Base-by-base conservation (phyloP, 1,140 invertebrate species). In the Drosophila repleta region DNA sequence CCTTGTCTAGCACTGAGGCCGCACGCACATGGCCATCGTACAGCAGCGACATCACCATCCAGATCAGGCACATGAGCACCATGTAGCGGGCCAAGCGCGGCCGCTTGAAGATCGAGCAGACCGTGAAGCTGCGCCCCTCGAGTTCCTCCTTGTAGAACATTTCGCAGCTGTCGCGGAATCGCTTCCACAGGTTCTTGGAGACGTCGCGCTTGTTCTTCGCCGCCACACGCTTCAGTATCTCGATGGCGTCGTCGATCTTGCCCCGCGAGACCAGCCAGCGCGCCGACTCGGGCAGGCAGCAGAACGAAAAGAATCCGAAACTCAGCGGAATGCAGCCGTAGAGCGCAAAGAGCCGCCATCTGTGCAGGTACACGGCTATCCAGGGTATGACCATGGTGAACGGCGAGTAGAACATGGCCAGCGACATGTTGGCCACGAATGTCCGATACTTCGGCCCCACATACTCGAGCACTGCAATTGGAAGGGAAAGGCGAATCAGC, bases 21-120 rank as follows among this genome's bases (percentile, higher is more conserved):
- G 97, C 97, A 74, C 96, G 93, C 2, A 97, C 96, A 85, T 97
- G 96, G 1, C 96, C 96, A 77, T 97, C 96, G 81, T 97, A 97
- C 0, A 97, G 95, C 88, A 98, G 84, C 0, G 96, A 97, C 60
- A 97, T 96, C 10, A 94, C 94, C 95, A 97, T 97, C 96, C 96
- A 97, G 55, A 97, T 96, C 4, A 96, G 48, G 71, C 96, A 96
- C 39, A 97, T 92, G 0, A 97, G 91, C 7, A 97, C 87, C 1
- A 96, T 96, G 41, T 95, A 95, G 21, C 93, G 94, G 1, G 96
- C 91, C 13, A 97, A 82, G 2, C 95, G 93, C 1, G 95, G 94
- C 3, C 94, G 96, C 82, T 92, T 95, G 88, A 97, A 96, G 1
- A 97, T 93, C 90, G 97, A 96, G 11, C 95, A 63, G 0, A 96